phyloP scores from a whole-genome alignment of 2,888 invertebrate genomes.

The Drosophila cyrtoloma region DNA sequence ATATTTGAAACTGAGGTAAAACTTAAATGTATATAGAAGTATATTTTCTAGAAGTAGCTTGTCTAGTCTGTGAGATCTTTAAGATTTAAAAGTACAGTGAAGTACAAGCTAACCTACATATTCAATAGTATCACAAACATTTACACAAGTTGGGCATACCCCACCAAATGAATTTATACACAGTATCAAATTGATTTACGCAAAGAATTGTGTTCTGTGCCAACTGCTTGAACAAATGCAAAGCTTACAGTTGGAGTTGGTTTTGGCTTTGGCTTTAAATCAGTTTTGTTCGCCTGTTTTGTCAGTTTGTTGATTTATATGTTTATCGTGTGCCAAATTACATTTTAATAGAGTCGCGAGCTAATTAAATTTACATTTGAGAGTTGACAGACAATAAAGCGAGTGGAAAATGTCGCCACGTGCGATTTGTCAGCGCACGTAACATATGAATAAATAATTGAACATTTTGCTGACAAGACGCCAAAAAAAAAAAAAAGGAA shows the following conservation, averaged over 20 bases:
- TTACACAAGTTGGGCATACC: not conserved
- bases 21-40: not conserved
- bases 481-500: constrained; percentile 8
- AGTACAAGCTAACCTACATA: not conserved
- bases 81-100: too few species aligned
- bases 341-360: constrained; percentile 67
- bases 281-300: constrained; percentile 18
- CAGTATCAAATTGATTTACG: constrained; percentile 36
- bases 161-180: not conserved
- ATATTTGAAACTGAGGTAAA: not conserved
- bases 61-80: not conserved
- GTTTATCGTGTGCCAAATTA: constrained; percentile 51
- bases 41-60: not conserved
- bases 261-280: constrained; percentile 47
- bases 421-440: constrained; percentile 63
- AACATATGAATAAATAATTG: constrained; percentile 80
- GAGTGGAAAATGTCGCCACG: constrained; percentile 44
- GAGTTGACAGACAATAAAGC: constrained; percentile 53
- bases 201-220: constrained; percentile 19
- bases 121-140: not conserved
- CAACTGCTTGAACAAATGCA: constrained; percentile 44
- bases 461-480: constrained; percentile 49
- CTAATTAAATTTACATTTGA: constrained; percentile 76
- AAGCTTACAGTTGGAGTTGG: constrained; percentile 43
- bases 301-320: constrained; percentile 49